Evolutionary conservation across 2,113 vertebrate species (phyloP).

Genomic region (Synodontis membranacea): DNA sequence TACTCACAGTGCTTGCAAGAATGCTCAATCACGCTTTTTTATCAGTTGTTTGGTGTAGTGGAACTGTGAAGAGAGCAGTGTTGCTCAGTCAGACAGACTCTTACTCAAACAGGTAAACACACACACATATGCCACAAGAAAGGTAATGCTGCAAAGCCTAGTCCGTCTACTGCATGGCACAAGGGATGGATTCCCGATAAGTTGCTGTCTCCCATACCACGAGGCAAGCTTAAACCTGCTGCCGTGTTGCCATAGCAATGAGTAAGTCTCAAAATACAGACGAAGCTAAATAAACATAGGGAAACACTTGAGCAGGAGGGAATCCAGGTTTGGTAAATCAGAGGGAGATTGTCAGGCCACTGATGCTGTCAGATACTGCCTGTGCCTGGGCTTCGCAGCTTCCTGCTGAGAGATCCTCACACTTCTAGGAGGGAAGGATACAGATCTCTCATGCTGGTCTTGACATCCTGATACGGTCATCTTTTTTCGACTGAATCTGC

Average conservation of each 20-base stretch:
- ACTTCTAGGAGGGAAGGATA: not conserved
- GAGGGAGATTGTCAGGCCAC: not conserved
- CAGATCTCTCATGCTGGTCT: conserved; percentile 4
- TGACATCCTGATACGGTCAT: conserved; percentile 1
- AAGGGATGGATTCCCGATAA: conserved; percentile 11
- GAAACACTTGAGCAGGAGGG: conserved; percentile 25
- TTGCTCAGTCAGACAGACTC: conserved; percentile 13
- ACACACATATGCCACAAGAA: conserved; percentile 29
- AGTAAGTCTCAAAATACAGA: not conserved
- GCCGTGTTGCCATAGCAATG: conserved; percentile 40
- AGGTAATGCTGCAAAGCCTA: conserved; percentile 39
- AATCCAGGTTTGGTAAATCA: conserved; percentile 15
- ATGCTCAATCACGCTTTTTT: not conserved
- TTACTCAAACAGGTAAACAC: conserved; percentile 24
- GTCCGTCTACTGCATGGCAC: conserved; percentile 20
- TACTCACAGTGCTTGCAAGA: not conserved
- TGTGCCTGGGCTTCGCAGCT: conserved; percentile 4
- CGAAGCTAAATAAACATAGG: not conserved
- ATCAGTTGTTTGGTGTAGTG: not conserved
- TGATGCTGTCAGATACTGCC: conserved; percentile 4
- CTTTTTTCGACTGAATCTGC: not conserved
- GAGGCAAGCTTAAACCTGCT: conserved; percentile 34
- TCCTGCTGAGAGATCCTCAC: conserved; percentile 9
- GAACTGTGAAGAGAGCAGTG: not conserved
- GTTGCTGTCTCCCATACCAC: not conserved